These are phyloP conservation scores for Lordiphosa collinella DNA, from an alignment of 1,140 invertebrate genomes.

Conservation along the genomic window DNA sequence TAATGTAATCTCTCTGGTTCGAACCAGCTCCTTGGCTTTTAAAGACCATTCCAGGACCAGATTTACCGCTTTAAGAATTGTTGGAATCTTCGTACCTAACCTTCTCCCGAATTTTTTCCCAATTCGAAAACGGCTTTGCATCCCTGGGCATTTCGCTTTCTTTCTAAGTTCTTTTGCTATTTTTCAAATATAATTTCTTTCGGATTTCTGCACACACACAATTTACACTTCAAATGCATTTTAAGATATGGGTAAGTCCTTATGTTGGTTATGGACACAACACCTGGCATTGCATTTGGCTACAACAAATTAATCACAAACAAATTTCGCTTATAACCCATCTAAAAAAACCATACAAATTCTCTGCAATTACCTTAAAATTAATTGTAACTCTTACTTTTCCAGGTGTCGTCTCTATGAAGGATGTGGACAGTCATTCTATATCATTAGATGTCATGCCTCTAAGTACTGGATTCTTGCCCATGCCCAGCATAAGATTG, in stretches of 20 bases:
- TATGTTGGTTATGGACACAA: slow-evolving; percentile 16
- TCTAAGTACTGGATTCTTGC: slow-evolving; percentile 91
- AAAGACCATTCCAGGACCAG: too few species aligned
- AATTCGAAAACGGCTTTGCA: too few species aligned
- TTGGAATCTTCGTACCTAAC: too few species aligned
- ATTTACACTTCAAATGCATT: slow-evolving; percentile 45
- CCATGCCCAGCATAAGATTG: slow-evolving; percentile 92
- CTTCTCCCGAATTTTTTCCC: too few species aligned
- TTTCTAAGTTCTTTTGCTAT: slow-evolving; percentile 1
- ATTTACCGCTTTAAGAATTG: too few species aligned
- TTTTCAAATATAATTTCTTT: slow-evolving; percentile 47
- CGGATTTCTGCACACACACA: slow-evolving; percentile 45
- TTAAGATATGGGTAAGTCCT: slow-evolving; percentile 60
- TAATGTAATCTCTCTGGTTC: too few species aligned
- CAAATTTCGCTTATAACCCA: not conserved
- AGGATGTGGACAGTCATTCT: slow-evolving; percentile 85
- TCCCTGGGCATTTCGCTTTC: not conserved
- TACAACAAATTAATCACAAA: not conserved
- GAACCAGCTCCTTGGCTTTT: too few species aligned
- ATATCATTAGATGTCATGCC: slow-evolving; percentile 95
- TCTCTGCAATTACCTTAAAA: too few species aligned
- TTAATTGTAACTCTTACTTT: not conserved
- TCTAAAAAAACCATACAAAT: not conserved
- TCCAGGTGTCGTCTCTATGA: slow-evolving; percentile 90
- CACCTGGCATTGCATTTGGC: slow-evolving; percentile 12